Evolutionary conservation across 2,797 vertebrate species (phyloP).

Genomic region (Phoebastria nigripes): DNA sequence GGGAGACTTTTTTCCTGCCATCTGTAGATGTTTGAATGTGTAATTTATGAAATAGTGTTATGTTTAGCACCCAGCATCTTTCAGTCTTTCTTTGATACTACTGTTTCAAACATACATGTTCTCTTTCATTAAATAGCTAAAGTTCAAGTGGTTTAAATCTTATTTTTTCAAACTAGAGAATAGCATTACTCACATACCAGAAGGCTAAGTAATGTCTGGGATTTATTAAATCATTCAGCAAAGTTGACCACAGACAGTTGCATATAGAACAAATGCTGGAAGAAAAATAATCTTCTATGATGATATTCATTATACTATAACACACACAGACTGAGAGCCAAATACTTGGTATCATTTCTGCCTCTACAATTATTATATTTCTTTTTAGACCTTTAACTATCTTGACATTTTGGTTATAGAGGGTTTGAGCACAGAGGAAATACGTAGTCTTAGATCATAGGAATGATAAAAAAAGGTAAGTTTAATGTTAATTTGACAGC

Average conservation of each 20-base stretch:
- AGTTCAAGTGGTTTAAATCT: conserved; percentile 54
- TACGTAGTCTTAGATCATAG: background rate
- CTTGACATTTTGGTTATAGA: background rate
- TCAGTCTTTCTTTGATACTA: background rate
- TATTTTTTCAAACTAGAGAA: conserved; percentile 45
- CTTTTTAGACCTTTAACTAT: background rate
- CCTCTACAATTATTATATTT: background rate
- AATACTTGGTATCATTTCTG: background rate
- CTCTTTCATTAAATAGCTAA: conserved; percentile 35
- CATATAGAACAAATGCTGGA: conserved; percentile 36
- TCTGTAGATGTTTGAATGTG: background rate
- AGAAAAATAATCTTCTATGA: conserved; percentile 12
- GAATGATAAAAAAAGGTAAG: background rate
- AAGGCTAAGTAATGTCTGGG: conserved; percentile 69
- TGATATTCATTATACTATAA: conserved; percentile 2
- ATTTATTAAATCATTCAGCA: conserved; percentile 64
- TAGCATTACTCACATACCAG: conserved; percentile 66
- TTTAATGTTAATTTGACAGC: background rate
- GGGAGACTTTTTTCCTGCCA: background rate
- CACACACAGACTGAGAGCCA: background rate
- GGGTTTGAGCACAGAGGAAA: background rate
- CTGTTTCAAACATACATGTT: conserved; percentile 18
- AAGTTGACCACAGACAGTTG: conserved; percentile 63
- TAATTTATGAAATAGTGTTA: background rate
- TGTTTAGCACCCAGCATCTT: background rate